These are phyloP conservation scores for Macrocentrus cingulum DNA, from an alignment of 1,140 invertebrate genomes.

Conservation along the genomic window DNA sequence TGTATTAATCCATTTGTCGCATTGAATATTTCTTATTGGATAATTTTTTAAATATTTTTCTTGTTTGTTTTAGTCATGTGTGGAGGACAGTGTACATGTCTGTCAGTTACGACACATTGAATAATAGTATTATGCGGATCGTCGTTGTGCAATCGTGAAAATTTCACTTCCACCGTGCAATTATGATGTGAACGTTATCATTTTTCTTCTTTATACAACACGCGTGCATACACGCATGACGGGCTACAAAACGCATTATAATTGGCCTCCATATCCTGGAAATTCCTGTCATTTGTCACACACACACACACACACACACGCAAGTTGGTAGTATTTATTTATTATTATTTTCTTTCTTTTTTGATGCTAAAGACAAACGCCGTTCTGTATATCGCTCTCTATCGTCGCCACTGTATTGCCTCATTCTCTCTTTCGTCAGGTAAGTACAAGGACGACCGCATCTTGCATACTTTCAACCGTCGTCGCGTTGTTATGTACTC, in stretches of 20 bases:
- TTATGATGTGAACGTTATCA: constrained; percentile 18
- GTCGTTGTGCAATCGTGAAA: constrained; percentile 45
- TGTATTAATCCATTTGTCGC: neutral
- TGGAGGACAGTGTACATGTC: too few relatives aligned
- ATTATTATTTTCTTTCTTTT: too few relatives aligned
- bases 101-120: constrained; percentile 26
- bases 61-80: too few relatives aligned
- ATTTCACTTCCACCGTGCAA: constrained; percentile 48
- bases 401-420: constrained; percentile 7
- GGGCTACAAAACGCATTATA: too few relatives aligned
- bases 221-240: constrained; percentile 9
- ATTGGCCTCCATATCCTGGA: too few relatives aligned
- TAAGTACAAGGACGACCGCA: constrained; percentile 31
- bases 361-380: neutral
- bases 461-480: constrained; percentile 26
- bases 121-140: constrained; percentile 46
- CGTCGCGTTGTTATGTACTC: neutral
- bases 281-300: too few relatives aligned
- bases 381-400: constrained; percentile 16
- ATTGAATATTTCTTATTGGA: neutral
- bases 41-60: constrained; percentile 16
- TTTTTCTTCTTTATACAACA: constrained; percentile 24
- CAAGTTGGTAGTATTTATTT: too few relatives aligned
- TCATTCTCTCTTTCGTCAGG: constrained; percentile 26
- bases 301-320: too few relatives aligned